phyloP scores from a whole-genome alignment of 2,888 invertebrate species.

The Danaus chrysippus region DNA sequence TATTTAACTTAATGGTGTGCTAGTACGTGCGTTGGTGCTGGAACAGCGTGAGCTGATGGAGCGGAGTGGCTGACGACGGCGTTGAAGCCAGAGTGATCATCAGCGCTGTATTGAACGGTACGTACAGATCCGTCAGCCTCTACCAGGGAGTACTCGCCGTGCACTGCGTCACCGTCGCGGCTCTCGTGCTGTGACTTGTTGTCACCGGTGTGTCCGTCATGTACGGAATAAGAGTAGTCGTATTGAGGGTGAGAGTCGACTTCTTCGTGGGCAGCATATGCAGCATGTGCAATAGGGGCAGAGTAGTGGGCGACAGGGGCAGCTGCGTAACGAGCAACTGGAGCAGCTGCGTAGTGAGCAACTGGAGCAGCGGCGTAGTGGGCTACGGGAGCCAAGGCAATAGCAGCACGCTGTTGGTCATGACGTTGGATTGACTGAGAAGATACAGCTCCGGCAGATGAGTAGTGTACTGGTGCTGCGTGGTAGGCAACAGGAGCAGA shows the following conservation, averaged over 20 bases:
- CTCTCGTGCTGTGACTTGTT: conserved; percentile 76
- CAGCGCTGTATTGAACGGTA: conserved; percentile 70
- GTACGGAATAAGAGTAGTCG: conserved; percentile 75
- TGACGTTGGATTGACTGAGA: conserved; percentile 61
- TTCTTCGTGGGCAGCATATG: conserved; percentile 26
- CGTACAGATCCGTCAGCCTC: conserved; percentile 71
- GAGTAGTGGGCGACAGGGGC: conserved; percentile 37
- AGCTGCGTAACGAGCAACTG: conserved; percentile 39
- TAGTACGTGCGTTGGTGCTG: conserved; percentile 26
- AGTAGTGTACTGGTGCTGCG: conserved; percentile 38
- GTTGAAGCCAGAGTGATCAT: conserved; percentile 58
- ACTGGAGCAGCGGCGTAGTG: conserved; percentile 39
- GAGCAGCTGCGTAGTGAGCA: conserved; percentile 40
- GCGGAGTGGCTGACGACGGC: conserved; percentile 39
- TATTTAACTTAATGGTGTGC: conserved; percentile 27
- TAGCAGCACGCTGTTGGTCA: conserved; percentile 45
- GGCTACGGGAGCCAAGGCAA: conserved; percentile 42
- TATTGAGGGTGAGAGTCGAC: conserved; percentile 67
- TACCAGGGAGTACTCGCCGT: conserved; percentile 66
- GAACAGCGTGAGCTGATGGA: conserved; percentile 37
- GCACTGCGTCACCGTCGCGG: conserved; percentile 78
- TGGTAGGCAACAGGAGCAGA: conserved; percentile 33
- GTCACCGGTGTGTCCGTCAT: conserved; percentile 78
- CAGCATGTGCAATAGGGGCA: no score
- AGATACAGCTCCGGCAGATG: conserved; percentile 40